Percentiles rank a stretch among this genome's conserved stretches.
Evolutionary conservation across 2,888 invertebrate genomes (phyloP).

Genomic region (Mechanitis messenoides): DNA sequence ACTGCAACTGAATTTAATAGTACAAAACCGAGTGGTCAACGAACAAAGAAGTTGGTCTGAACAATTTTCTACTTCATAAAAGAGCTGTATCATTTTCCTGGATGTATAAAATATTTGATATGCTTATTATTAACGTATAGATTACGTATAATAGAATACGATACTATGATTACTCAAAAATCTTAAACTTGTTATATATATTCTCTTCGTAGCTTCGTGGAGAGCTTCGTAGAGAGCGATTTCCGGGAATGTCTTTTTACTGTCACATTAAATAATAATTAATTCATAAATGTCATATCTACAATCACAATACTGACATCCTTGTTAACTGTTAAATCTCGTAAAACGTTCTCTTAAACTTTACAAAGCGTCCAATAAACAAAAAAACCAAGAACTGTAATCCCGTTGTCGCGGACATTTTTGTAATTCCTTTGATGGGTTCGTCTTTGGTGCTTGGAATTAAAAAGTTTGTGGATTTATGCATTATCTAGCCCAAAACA

Average conservation of each 20-base stretch:
- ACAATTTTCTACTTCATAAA: slow-evolving; percentile 68
- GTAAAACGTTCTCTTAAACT: slow-evolving; percentile 44
- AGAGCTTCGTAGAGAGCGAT: too few species aligned
- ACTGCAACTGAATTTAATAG: slow-evolving; percentile 53
- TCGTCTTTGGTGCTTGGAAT: slow-evolving; percentile 35
- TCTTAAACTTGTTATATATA: too few species aligned
- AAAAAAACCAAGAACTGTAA: slow-evolving; percentile 58
- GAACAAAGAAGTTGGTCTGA: slow-evolving; percentile 66
- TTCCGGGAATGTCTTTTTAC: too few species aligned
- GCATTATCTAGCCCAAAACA: slow-evolving; percentile 6
- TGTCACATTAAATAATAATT: not conserved
- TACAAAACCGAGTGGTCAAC: slow-evolving; percentile 66
- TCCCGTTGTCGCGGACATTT: slow-evolving; percentile 42
- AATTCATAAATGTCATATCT: slow-evolving; percentile 23
- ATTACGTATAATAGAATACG: too few species aligned
- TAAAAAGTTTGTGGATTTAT: slow-evolving; percentile 4
- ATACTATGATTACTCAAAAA: too few species aligned
- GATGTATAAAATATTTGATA: slow-evolving; percentile 28
- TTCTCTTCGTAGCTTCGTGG: too few species aligned
- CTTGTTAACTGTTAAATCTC: slow-evolving; percentile 45
- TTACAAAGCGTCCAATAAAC: slow-evolving; percentile 60
- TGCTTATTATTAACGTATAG: slow-evolving; percentile 11
- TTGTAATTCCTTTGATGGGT: slow-evolving; percentile 41
- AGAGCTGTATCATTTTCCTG: slow-evolving; percentile 45
- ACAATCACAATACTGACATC: slow-evolving; percentile 17